Evolutionary conservation across 2,797 vertebrate genomes (phyloP).

Genomic region (Oceanodroma leucorhoa): DNA sequence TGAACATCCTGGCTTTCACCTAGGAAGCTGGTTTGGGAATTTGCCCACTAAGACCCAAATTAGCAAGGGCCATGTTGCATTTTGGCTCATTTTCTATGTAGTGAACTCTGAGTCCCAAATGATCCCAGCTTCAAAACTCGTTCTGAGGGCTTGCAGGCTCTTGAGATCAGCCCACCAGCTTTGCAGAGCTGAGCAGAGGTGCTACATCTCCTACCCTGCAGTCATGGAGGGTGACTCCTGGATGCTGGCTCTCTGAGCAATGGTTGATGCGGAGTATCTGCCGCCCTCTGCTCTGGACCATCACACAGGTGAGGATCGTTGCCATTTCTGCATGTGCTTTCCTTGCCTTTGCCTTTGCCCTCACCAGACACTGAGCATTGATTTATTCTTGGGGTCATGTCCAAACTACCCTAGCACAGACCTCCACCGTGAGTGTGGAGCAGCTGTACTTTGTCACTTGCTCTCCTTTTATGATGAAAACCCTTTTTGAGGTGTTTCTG

Average conservation of each 20-base stretch:
- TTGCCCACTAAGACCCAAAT: background rate
- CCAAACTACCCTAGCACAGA: background rate
- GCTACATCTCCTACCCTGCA: background rate
- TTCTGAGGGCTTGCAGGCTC: background rate
- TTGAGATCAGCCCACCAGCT: background rate
- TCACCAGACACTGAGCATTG: background rate
- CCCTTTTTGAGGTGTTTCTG: background rate
- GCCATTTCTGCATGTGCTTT: background rate
- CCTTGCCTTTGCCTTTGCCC: background rate
- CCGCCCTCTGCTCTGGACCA: background rate
- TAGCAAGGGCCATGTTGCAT: background rate
- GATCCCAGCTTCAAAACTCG: background rate
- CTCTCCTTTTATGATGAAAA: background rate
- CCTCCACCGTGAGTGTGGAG: accelerated
- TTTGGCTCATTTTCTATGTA: background rate
- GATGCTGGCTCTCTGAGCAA: background rate
- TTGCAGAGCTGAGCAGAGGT: background rate
- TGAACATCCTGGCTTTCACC: background rate
- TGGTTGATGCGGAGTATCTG: background rate
- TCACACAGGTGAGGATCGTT: background rate
- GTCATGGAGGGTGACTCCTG: accelerated
- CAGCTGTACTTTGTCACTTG: background rate
- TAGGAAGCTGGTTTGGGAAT: background rate
- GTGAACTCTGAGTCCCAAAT: background rate
- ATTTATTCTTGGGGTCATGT: background rate